Evolutionary conservation across 2,888 invertebrate genomes (phyloP).

Genomic region (Toxonevra muliebris): DNA sequence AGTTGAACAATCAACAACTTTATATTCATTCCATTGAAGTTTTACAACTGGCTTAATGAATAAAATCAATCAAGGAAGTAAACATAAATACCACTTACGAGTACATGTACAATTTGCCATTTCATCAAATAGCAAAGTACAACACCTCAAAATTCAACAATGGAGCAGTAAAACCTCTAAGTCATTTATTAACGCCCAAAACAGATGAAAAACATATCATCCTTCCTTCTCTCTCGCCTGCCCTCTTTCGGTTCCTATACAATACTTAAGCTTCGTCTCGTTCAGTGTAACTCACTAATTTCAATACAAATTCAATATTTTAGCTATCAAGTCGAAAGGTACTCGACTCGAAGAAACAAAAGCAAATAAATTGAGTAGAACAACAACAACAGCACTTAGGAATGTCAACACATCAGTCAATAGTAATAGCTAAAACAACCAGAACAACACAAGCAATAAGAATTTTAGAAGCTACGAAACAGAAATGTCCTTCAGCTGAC

Average conservation of each 20-base stretch:
- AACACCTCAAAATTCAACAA: neutral
- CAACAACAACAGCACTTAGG: slow-evolving; percentile 18
- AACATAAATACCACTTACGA: too few species aligned
- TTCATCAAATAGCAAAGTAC: too few species aligned
- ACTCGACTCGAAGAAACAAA: slow-evolving; percentile 15
- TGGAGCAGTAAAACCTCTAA: neutral
- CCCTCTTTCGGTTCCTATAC: too few species aligned
- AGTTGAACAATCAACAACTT: too few species aligned
- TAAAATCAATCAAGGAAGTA: too few species aligned
- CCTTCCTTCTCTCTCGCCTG: neutral
- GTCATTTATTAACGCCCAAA: slow-evolving; percentile 15
- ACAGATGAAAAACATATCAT: neutral
- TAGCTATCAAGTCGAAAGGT: slow-evolving; percentile 18
- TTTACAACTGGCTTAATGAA: too few species aligned
- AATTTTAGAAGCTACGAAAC: neutral
- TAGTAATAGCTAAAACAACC: slow-evolving; percentile 9
- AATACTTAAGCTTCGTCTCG: too few species aligned
- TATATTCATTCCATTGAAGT: too few species aligned
- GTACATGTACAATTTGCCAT: too few species aligned
- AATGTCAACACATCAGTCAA: slow-evolving; percentile 28
- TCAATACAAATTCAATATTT: slow-evolving; percentile 23
- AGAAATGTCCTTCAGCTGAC: slow-evolving; percentile 4
- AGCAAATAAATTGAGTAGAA: slow-evolving; percentile 31
- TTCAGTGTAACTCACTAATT: slow-evolving; percentile 4
- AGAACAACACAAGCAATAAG: slow-evolving; percentile 6